These are phyloP conservation scores for Cryptocephalus primarius DNA, from an alignment of 2,888 invertebrate genomes.

Conservation along the genomic window DNA sequence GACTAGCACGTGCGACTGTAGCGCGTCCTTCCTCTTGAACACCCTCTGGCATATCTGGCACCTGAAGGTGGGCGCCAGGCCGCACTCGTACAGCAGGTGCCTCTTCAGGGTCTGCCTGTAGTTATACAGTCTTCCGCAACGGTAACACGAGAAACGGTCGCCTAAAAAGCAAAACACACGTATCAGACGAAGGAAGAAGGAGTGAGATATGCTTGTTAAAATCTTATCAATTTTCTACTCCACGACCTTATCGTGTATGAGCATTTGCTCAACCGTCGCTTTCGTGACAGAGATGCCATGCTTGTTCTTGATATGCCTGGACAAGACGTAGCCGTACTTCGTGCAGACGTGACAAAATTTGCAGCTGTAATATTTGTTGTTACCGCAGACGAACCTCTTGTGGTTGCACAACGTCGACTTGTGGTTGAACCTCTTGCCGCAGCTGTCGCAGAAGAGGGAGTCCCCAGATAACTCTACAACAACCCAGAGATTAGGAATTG, in stretches of 20 bases:
- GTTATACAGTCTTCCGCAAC: conserved; percentile 35
- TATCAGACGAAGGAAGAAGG: no score
- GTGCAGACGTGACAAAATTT: conserved; percentile 21
- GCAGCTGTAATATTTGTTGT: conserved; percentile 20
- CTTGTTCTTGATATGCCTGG: conserved; percentile 15
- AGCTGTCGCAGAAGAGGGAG: conserved; percentile 23
- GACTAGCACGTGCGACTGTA: no score
- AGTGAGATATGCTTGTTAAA: no score
- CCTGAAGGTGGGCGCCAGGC: conserved; percentile 19
- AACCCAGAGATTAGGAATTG: no score
- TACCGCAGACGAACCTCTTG: neutral
- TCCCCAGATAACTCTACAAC: no score
- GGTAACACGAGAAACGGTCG: conserved; percentile 27
- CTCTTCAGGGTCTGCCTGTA: conserved; percentile 23
- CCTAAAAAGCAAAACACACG: no score
- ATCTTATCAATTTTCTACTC: no score
- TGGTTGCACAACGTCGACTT: conserved; percentile 20
- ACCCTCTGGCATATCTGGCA: conserved; percentile 6
- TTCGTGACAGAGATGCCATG: neutral
- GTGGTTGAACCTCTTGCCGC: conserved; percentile 48
- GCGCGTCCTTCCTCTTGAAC: no score
- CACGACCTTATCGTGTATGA: no score
- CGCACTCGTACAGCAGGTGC: conserved; percentile 19
- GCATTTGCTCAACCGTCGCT: no score
- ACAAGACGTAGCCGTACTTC: conserved; percentile 23